Base-by-base conservation (phyloP, 35 echinoderm and acorn worm species). In the Lytechinus pictus region DNA sequence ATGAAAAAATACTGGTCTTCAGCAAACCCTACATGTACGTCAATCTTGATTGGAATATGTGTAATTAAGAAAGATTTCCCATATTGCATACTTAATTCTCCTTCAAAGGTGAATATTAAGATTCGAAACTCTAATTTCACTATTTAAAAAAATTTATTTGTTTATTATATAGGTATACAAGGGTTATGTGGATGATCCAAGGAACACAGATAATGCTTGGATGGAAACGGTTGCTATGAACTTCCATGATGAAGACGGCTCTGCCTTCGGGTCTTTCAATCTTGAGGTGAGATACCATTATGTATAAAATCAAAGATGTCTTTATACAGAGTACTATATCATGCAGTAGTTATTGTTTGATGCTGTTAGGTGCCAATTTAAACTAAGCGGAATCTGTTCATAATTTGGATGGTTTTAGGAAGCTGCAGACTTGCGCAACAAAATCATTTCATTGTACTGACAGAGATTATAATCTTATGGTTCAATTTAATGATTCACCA, bases 171-270 rank as follows among this genome's bases (percentile, higher is more conserved):
- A 97, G 98, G 92, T 99, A 51, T 99, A 99, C 95, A 96, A 96
- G 89, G 98, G 98, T 52, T 99, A 99, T 95, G 98, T 99, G 13
- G 98, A 99, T 95, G 98, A 99, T 72, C 98, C 98, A 52, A 94
- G 98, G n/a, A 99, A 99, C 58, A 99, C 98, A 55, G 98, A 99
- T 92, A 98, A 99, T 95, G 91, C 98, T 12, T 99, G 98, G 98
- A 99, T 99, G 98, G 98, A 99, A 27, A 99, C 98, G 0, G 97
- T 98, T 2, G 97, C 97, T 71, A 97, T 99, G 97, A 99, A 99
- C 91, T 99, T 97, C 94, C 98, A 99, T 27, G 98, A 99, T 95
- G 97, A 96, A 56, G 94, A 96, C 14, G 97, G 97, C 9, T 89
- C 94, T 86, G 96, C 96, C 24, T 95, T 99, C 33, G 94, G 96